Evolutionary conservation across 2,113 vertebrate genomes (phyloP).

Genomic region (Megaptera novaeangliae): DNA sequence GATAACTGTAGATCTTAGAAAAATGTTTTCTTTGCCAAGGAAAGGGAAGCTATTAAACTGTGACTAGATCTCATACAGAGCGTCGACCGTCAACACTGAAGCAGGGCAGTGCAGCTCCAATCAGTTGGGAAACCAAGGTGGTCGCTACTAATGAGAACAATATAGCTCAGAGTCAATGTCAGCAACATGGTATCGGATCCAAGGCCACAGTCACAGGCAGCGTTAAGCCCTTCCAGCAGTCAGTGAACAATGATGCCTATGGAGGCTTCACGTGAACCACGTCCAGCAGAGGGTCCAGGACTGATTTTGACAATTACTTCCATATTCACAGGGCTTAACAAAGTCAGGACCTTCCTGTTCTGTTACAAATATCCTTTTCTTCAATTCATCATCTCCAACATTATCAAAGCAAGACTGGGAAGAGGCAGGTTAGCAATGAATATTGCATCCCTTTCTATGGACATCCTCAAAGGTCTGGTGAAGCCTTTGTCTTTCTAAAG

Average conservation of each 20-base stretch:
- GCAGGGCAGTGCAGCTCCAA: background rate
- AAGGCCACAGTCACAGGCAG: background rate
- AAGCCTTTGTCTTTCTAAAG: background rate
- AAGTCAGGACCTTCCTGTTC: background rate
- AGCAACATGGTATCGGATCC: background rate
- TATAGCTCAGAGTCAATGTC: background rate
- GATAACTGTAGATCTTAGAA: background rate
- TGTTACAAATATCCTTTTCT: background rate
- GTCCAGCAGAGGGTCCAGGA: background rate
- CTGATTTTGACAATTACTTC: background rate
- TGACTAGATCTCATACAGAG: background rate
- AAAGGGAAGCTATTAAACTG: slow-evolving; percentile 3
- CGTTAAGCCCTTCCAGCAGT: background rate
- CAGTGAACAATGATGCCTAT: background rate
- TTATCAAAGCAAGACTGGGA: background rate
- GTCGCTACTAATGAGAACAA: background rate
- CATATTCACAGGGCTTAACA: background rate
- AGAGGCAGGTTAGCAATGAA: background rate
- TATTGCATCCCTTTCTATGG: background rate
- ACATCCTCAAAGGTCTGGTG: background rate
- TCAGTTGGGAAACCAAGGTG: background rate
- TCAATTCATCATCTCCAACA: background rate
- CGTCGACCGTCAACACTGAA: background rate
- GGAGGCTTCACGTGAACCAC: background rate
- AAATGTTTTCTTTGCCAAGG: slow-evolving; percentile 42